Evolutionary conservation across 2,888 invertebrate species (phyloP).

Genomic region (Girardia tigrina): DNA sequence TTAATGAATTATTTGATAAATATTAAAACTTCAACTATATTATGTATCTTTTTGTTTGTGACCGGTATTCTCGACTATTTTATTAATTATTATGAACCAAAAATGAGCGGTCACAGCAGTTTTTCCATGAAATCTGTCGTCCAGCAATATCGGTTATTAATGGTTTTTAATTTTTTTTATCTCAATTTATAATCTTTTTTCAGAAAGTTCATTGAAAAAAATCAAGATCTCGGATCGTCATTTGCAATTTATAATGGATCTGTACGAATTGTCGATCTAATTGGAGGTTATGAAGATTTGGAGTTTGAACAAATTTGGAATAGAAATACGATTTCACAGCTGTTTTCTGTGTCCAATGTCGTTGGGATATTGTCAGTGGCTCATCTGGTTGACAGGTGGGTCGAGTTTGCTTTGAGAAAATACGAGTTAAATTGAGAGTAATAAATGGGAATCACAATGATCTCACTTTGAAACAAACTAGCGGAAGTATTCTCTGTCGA

Average conservation of each 20-base stretch:
- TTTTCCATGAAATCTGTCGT: not conserved
- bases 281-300: not conserved
- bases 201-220: not conserved
- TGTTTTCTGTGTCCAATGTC: not conserved
- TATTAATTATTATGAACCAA: not conserved
- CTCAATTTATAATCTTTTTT: not conserved
- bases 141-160: not conserved
- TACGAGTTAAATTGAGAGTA: too few relatives aligned
- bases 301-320: constrained; percentile 5
- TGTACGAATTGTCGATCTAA: not conserved
- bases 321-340: not conserved
- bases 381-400: not conserved
- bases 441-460: too few relatives aligned
- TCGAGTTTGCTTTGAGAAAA: too few relatives aligned
- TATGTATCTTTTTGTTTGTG: not conserved
- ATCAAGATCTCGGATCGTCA: not conserved
- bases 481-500: too few relatives aligned
- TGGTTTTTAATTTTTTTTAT: too few relatives aligned
- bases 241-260: constrained; percentile 1
- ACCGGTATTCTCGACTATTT: not conserved
- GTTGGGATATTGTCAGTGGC: not conserved
- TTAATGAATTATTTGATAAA: too few relatives aligned
- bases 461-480: too few relatives aligned
- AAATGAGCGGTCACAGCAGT: constrained; percentile 1
- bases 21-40: not conserved